Conservation (phyloP, 2,888 invertebrate genomes). For the Rhodophaea formosa region DNA sequence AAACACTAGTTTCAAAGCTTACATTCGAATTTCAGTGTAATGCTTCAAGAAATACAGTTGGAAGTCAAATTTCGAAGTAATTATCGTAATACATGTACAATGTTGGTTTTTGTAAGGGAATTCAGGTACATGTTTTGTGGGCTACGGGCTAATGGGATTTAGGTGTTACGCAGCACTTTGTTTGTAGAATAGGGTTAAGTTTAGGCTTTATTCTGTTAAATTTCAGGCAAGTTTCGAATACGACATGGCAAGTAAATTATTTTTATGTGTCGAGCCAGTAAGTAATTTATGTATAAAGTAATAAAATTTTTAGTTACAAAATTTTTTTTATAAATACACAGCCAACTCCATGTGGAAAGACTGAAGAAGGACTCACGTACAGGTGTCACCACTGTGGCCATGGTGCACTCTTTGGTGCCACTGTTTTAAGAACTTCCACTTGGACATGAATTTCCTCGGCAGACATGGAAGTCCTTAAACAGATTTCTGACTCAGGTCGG, state of each 20-base stretch:
- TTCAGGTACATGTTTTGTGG: background rate
- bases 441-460: no score
- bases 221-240: background rate
- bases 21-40: background rate
- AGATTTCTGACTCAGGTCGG: no score
- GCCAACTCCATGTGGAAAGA: no score
- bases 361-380: no score
- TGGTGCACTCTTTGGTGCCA: no score
- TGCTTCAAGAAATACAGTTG: background rate
- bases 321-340: no score
- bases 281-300: no score
- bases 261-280: background rate
- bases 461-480: no score
- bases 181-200: background rate
- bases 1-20: background rate
- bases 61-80: background rate
- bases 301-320: no score
- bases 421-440: no score
- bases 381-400: no score
- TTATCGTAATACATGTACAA: background rate
- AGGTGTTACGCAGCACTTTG: background rate
- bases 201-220: background rate
- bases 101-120: background rate
- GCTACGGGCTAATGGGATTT: background rate
- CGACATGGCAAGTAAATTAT: background rate